Evolutionary conservation across 1,140 invertebrate species (phyloP).

Genomic region (Octopus sinensis): DNA sequence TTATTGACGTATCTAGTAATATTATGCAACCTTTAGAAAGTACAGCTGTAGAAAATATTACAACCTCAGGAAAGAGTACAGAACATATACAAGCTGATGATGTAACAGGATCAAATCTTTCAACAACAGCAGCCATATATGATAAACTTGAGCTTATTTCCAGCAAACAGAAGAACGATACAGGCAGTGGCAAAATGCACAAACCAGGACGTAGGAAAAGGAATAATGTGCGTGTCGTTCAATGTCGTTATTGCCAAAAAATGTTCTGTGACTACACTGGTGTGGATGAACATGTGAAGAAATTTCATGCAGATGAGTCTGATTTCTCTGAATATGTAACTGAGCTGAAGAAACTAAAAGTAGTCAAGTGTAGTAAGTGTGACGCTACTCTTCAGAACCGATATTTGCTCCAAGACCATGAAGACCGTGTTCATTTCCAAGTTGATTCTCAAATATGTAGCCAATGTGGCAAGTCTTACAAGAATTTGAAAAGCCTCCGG

Average conservation of each 20-base stretch:
- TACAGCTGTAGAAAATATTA: background rate
- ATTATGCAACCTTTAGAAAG: background rate
- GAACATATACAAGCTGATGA: background rate
- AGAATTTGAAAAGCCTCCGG: conserved; percentile 31
- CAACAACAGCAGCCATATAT: background rate
- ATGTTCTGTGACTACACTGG: conserved; percentile 33
- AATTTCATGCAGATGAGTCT: conserved; percentile 27
- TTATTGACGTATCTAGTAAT: background rate
- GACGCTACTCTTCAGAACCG: conserved; percentile 15
- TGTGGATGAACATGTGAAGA: conserved; percentile 34
- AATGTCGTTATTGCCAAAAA: conserved; percentile 28
- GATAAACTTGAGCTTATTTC: too few relatives aligned
- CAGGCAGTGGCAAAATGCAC: background rate
- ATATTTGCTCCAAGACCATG: conserved; percentile 21
- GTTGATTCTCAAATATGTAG: conserved; percentile 13
- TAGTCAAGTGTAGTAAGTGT: conserved; percentile 29
- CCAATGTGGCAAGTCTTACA: conserved; percentile 31
- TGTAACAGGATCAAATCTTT: background rate
- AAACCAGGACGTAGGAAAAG: conserved; percentile 8
- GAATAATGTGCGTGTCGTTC: conserved; percentile 12
- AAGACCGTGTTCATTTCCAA: conserved; percentile 23
- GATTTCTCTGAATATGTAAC: conserved; percentile 29
- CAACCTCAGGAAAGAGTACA: background rate
- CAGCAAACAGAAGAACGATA: background rate
- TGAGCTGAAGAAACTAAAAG: conserved; percentile 21